Evolutionary conservation across 2,888 invertebrate genomes (phyloP), one percentile per base, ranked within the genome.

Genomic region (Cheilosia pagana): DNA sequence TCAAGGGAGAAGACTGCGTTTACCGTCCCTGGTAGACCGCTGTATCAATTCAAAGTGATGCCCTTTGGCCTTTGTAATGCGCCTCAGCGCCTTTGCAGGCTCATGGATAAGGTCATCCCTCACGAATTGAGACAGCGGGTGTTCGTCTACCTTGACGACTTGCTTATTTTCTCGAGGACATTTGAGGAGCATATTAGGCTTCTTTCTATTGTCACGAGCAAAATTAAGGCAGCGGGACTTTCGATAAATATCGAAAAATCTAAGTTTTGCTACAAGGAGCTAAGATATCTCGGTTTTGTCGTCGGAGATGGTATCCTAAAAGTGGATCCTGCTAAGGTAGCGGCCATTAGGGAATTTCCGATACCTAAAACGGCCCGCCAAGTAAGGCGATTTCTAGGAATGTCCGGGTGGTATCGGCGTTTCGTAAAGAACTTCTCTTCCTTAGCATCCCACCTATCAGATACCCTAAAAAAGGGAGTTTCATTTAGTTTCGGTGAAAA

Each of bases 141-240:
- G 21, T 65, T 65, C 48, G 65, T 65, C 1, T 65, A 65, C 16
- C 21, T 65, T 5, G 53, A 65, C n/a, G 65, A 65, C 5, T 4
- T 65, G 1, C 16, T 52, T 0, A 50, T 65, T 10, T 12, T 50
- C 12, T 65, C 65, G 1, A 19, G 1, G 1, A 53, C n/a, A 2
- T 67, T 67, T 1, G 52, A 41, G 2, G 65, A 67, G 7, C 41
- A 67, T 3, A 23, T 62, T 8, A 3, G 14, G 25, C 35, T 67
- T 0, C 2, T 67, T 0, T 16, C 19, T 1, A 16, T 41, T 1
- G 39, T 65, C 4, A 41, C 16, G 0, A 6, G 21, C 0, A 48
- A n/a, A 6, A 16, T 48, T 3, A 25, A 21, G 12, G 21, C 16
- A 1, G 16, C 48, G 8, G 48, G 21, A 12, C 23, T 50, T 0